phyloP scores from a whole-genome alignment of 2,797 vertebrate species.

The Danionella dracula region DNA sequence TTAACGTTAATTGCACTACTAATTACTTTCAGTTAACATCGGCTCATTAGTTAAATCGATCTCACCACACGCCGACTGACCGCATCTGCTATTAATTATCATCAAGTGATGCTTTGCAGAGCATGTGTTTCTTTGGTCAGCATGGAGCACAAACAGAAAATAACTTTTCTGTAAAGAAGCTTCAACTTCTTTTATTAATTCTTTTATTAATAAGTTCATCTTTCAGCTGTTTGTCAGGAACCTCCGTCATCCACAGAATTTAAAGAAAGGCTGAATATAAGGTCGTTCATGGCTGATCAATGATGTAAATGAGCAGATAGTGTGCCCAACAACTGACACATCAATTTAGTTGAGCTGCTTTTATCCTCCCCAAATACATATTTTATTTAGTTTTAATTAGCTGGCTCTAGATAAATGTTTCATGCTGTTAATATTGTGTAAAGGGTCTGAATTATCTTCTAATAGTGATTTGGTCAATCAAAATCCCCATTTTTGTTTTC shows the following conservation, averaged over 20 bases:
- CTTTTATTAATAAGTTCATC: no score
- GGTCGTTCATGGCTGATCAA: slow-evolving; percentile 48
- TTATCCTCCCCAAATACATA: no score
- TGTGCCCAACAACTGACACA: slow-evolving; percentile 24
- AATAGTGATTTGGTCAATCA: no score
- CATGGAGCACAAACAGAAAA: not conserved
- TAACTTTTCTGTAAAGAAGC: no score
- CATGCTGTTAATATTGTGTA: no score
- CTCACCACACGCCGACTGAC: slow-evolving; percentile 7
- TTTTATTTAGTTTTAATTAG: no score
- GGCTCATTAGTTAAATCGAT: slow-evolving; percentile 44
- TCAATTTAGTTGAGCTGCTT: slow-evolving; percentile 22
- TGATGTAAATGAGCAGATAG: slow-evolving; percentile 43
- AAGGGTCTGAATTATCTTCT: no score
- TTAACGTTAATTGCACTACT: slow-evolving; percentile 18
- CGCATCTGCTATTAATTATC: slow-evolving; percentile 33
- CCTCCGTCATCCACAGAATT: no score
- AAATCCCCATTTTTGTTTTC: no score
- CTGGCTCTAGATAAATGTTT: no score
- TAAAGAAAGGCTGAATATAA: slow-evolving; percentile 29
- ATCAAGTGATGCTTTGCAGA: slow-evolving; percentile 23
- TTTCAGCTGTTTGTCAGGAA: not conserved
- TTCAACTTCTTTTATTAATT: no score
- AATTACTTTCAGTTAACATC: slow-evolving; percentile 44
- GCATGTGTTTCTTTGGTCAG: slow-evolving; percentile 32